Conservation (phyloP, 2,797 vertebrate genomes). For the Sebastes hopkinsi region DNA sequence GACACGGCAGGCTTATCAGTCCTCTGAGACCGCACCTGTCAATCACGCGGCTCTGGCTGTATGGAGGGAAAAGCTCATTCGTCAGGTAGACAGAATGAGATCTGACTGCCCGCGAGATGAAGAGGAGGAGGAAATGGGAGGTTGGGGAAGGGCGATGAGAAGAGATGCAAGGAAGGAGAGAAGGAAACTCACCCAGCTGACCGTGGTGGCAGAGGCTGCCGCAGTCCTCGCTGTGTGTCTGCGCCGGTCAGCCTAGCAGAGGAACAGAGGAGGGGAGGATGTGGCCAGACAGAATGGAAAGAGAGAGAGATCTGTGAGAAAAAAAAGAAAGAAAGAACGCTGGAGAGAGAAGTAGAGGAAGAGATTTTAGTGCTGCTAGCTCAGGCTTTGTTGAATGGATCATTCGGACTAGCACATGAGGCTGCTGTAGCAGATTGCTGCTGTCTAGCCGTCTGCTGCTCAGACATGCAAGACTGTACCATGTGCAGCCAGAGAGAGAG, state of each 20-base stretch:
- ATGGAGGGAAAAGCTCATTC: slow-evolving; percentile 47
- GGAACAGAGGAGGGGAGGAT: slow-evolving; percentile 51
- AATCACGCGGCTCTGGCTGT: slow-evolving; percentile 51
- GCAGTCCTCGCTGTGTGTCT: slow-evolving; percentile 70
- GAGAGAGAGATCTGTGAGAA: slow-evolving; percentile 42
- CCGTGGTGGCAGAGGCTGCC: slow-evolving; percentile 66
- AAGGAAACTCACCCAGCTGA: slow-evolving; percentile 77
- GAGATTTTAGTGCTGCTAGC: slow-evolving; percentile 55
- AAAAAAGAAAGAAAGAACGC: slow-evolving; percentile 24
- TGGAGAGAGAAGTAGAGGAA: slow-evolving; percentile 44
- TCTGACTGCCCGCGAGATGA: slow-evolving; percentile 37
- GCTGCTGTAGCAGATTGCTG: slow-evolving; percentile 74
- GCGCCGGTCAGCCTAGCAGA: slow-evolving; percentile 58
- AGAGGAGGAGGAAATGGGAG: slow-evolving; percentile 25
- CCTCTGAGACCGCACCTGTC: slow-evolving; percentile 59
- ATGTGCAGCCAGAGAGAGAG: slow-evolving; percentile 68
- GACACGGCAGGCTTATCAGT: slow-evolving; percentile 34
- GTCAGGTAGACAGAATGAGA: slow-evolving; percentile 47
- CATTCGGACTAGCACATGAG: slow-evolving; percentile 53
- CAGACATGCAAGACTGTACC: slow-evolving; percentile 81
- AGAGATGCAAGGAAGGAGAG: slow-evolving; percentile 50
- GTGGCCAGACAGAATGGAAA: slow-evolving; percentile 54
- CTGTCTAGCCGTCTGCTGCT: slow-evolving; percentile 83
- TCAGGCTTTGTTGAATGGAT: slow-evolving; percentile 65
- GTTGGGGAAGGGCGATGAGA: slow-evolving; percentile 34